phyloP scores from a whole-genome alignment of 2,888 invertebrate genomes.

The Fragum sueziense region DNA sequence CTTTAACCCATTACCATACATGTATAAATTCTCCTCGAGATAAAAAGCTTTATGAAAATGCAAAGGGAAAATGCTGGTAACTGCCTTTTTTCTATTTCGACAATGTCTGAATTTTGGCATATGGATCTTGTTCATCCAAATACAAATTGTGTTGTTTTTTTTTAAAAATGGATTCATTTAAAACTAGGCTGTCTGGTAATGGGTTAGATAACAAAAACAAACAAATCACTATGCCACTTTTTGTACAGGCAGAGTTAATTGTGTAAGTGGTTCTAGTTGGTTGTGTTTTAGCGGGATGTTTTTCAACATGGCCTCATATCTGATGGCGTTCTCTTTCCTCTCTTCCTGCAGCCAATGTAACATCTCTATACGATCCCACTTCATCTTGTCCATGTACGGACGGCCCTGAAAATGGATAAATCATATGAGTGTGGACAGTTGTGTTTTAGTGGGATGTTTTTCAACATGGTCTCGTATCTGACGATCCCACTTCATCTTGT shows the following conservation, averaged over 20 bases:
- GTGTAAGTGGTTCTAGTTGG: slow-evolving; percentile 69
- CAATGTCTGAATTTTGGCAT: too few species aligned
- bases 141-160: too few species aligned
- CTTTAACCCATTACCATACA: too few species aligned
- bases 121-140: too few species aligned
- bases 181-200: background rate
- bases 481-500: slow-evolving; percentile 82
- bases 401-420: too few species aligned
- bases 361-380: slow-evolving; percentile 82
- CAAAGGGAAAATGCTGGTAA: too few species aligned
- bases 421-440: too few species aligned
- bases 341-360: slow-evolving; percentile 82
- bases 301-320: slow-evolving; percentile 70
- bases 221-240: slow-evolving; percentile 27
- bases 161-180: too few species aligned
- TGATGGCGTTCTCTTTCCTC: slow-evolving; percentile 77
- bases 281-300: slow-evolving; percentile 66
- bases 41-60: too few species aligned
- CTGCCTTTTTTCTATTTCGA: too few species aligned
- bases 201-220: background rate
- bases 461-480: slow-evolving; percentile 70
- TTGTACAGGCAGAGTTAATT: slow-evolving; percentile 37
- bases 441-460: slow-evolving; percentile 64
- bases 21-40: too few species aligned
- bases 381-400: slow-evolving; percentile 82